Conservation (phyloP, 2,888 invertebrate species). For the Neoitamus cyanurus region DNA sequence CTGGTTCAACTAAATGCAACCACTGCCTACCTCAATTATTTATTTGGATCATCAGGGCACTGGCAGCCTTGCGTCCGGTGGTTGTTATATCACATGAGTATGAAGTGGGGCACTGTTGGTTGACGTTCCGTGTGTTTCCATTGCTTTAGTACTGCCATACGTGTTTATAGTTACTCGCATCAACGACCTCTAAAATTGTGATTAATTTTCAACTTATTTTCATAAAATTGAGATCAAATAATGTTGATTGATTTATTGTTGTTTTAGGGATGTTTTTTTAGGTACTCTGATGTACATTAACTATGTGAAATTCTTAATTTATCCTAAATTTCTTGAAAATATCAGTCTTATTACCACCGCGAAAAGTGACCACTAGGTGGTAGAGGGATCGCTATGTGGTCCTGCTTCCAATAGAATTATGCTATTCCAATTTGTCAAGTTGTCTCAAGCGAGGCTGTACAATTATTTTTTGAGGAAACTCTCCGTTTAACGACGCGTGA, state of each 20-base stretch:
- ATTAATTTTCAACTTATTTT: background rate
- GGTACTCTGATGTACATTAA: too few species aligned
- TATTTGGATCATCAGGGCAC: background rate
- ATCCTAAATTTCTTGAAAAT: background rate
- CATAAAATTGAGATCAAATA: too few species aligned
- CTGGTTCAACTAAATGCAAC: background rate
- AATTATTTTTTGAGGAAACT: background rate
- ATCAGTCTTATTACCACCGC: background rate
- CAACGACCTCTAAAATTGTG: background rate
- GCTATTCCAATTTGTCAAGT: background rate
- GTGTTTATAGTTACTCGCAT: background rate
- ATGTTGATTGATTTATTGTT: background rate
- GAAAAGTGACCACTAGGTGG: background rate
- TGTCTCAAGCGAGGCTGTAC: background rate
- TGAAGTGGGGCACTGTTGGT: background rate
- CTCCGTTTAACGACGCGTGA: background rate
- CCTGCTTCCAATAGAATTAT: background rate
- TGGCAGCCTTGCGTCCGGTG: background rate
- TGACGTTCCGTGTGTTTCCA: background rate
- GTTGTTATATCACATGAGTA: background rate
- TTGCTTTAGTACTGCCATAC: background rate
- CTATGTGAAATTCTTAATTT: too few species aligned
- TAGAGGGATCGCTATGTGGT: background rate
- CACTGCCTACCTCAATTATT: background rate
- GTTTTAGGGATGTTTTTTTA: too few species aligned